phyloP scores from a whole-genome alignment of 2,888 invertebrate species.

The Drosophila cognata region DNA sequence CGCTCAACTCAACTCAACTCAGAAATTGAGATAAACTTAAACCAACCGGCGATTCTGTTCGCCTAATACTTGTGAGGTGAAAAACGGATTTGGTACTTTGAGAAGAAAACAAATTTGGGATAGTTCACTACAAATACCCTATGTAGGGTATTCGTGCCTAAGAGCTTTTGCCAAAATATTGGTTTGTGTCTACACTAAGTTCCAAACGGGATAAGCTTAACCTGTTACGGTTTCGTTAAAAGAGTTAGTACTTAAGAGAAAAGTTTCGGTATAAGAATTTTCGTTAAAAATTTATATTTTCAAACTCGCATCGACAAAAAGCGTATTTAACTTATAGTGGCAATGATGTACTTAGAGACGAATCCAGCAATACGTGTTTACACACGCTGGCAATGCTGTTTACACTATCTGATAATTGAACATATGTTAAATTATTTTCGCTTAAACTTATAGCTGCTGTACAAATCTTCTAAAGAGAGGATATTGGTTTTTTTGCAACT shows the following conservation, averaged over 20 bases:
- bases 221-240: conserved; percentile 24
- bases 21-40: not conserved
- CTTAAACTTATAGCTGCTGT: no score
- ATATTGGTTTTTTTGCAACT: not conserved
- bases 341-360: not conserved
- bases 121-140: not conserved
- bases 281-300: not conserved
- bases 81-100: not conserved
- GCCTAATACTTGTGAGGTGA: conserved; percentile 4
- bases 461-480: not conserved
- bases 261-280: not conserved
- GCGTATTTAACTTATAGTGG: not conserved
- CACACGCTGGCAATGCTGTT: not conserved
- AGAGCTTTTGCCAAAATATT: not conserved
- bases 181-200: conserved; percentile 24
- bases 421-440: not conserved
- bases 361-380: not conserved
- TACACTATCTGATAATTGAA: not conserved
- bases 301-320: not conserved
- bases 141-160: no score
- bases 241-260: conserved; percentile 1
- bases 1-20: conserved; percentile 13
- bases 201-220: conserved; percentile 1
- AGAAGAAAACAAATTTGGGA: not conserved
- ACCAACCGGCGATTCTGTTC: not conserved